A percentile compares a stretch with the other conserved stretches of the same genome.
Conservation (phyloP, 2,888 invertebrate species). For the Nomada goodeniana region DNA sequence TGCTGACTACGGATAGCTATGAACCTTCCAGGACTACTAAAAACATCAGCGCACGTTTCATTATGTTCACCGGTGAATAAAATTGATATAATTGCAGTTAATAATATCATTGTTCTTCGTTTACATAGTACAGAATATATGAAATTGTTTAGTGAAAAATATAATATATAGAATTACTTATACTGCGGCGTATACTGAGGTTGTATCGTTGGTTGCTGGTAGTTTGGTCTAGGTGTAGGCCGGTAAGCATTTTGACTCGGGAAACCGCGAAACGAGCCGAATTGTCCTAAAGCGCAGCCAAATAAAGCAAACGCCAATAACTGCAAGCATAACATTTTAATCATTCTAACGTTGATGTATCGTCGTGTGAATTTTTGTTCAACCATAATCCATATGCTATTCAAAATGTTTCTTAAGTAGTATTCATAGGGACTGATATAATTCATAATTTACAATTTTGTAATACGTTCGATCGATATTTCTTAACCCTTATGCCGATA, state of each 20-base stretch:
- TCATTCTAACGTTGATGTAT: background rate
- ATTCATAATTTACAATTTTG: background rate
- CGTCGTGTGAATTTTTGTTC: too few species aligned
- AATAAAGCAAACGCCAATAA: constrained; percentile 74
- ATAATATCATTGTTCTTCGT: too few species aligned
- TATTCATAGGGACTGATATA: too few species aligned
- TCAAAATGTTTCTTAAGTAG: too few species aligned
- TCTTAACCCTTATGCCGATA: too few species aligned
- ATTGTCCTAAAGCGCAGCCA: constrained; percentile 77
- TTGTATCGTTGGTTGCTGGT: constrained; percentile 62
- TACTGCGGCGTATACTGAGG: constrained; percentile 73
- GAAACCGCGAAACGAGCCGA: constrained; percentile 72
- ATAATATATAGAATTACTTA: constrained; percentile 62
- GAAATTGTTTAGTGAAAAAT: background rate
- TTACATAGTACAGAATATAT: too few species aligned
- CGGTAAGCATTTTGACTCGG: constrained; percentile 72
- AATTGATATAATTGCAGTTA: background rate
- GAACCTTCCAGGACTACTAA: constrained; percentile 68
- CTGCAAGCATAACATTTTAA: constrained; percentile 70
- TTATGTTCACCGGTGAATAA: background rate
- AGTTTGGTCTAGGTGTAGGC: constrained; percentile 71
- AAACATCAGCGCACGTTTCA: background rate
- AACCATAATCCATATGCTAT: too few species aligned
- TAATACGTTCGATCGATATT: background rate
- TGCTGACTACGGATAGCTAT: constrained; percentile 79